Conservation (phyloP, 1,140 invertebrate genomes). For the Penaeus chinensis region DNA sequence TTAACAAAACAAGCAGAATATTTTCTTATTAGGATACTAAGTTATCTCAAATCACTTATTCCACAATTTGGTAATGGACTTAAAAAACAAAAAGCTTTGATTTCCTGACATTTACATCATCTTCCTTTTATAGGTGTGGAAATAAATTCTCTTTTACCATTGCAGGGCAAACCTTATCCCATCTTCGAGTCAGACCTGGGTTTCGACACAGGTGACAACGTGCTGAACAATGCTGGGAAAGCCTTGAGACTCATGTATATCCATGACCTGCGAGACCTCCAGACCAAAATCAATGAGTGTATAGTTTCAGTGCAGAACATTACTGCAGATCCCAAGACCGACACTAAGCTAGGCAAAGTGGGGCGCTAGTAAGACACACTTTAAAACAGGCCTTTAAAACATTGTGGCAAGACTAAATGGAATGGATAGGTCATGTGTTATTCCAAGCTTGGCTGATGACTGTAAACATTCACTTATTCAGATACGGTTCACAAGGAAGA, state of each 20-base stretch:
- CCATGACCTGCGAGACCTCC: slow-evolving; percentile 88
- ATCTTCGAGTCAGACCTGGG: slow-evolving; percentile 77
- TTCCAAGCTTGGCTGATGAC: too few relatives aligned
- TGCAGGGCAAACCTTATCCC: slow-evolving; percentile 77
- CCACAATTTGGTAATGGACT: too few relatives aligned
- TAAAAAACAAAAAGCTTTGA: too few relatives aligned
- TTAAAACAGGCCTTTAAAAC: not conserved
- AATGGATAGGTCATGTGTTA: not conserved
- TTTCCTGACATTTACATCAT: not conserved
- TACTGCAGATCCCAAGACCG: slow-evolving; percentile 97
- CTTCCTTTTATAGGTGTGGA: too few relatives aligned
- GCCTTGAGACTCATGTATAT: slow-evolving; percentile 90
- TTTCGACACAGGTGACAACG: slow-evolving; percentile 78
- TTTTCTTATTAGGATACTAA: too few relatives aligned
- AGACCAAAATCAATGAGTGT: slow-evolving; percentile 94
- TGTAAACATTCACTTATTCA: too few relatives aligned
- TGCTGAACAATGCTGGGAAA: slow-evolving; percentile 82
- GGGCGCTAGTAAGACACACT: slow-evolving; percentile 75
- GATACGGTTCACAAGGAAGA: too few relatives aligned
- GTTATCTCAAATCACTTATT: too few relatives aligned
- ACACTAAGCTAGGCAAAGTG: slow-evolving; percentile 93
- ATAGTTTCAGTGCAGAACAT: slow-evolving; percentile 91
- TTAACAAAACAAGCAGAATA: too few relatives aligned
- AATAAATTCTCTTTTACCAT: slow-evolving; percentile 37
- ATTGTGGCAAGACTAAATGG: not conserved